A percentile compares a stretch with the other conserved stretches of the same genome.
Conservation (phyloP, 2,113 vertebrate species). For the Cromileptes altivelis region DNA sequence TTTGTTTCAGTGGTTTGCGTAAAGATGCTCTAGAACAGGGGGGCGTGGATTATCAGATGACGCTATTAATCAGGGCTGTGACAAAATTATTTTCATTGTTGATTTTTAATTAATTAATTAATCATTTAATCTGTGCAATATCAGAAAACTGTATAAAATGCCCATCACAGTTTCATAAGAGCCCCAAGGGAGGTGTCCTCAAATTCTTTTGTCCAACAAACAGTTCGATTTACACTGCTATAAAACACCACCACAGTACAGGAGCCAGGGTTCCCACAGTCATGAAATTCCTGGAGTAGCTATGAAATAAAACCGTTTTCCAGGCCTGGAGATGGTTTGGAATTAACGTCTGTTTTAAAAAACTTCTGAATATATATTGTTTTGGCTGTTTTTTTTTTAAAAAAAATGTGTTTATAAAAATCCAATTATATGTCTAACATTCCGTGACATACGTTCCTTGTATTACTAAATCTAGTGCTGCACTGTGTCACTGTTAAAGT, state of each 20-base stretch:
- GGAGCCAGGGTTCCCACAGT: neutral
- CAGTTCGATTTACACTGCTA: neutral
- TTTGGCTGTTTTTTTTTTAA: no score
- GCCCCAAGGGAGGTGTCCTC: neutral
- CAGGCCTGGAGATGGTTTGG: no score
- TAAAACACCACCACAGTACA: neutral
- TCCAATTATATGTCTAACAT: no score
- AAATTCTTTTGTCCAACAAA: neutral
- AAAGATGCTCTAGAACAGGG: neutral
- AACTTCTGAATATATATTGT: no score
- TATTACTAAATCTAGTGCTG: no score
- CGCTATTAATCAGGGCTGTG: neutral
- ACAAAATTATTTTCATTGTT: neutral
- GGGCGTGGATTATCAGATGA: neutral
- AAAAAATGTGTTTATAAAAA: no score
- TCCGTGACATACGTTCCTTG: no score
- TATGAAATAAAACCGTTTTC: no score
- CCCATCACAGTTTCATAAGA: neutral
- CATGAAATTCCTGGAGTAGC: no score
- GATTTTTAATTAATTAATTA: neutral
- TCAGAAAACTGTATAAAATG: neutral
- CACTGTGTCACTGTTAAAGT: no score
- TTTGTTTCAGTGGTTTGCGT: constrained; percentile 4
- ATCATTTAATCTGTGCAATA: neutral
- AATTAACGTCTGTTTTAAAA: no score